Percentiles rank a stretch among this genome's conserved stretches.
Evolutionary conservation across 2,113 vertebrate species (phyloP).

Genomic region (Onychostoma macrolepis): DNA sequence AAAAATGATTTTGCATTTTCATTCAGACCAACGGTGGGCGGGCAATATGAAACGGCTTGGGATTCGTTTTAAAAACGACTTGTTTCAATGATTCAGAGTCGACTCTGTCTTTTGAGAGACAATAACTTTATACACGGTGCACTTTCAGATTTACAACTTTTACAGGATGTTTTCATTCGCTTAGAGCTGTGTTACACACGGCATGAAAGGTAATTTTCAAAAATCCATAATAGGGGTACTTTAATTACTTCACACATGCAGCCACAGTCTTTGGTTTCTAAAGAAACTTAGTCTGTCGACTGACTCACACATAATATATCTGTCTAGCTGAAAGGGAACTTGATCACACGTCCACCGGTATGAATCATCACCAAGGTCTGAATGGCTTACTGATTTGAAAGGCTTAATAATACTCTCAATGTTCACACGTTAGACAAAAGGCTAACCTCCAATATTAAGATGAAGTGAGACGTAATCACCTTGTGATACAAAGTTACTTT

Average conservation of each 20-base stretch:
- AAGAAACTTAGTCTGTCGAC: not conserved
- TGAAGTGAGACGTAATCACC: not conserved
- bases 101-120: too few relatives aligned
- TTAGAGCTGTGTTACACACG: too few relatives aligned
- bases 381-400: constrained; percentile 28
- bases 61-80: too few relatives aligned
- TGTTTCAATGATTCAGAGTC: too few relatives aligned
- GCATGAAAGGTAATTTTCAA: too few relatives aligned
- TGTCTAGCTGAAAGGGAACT: constrained; percentile 26
- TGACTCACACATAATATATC: constrained; percentile 18
- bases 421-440: constrained; percentile 14
- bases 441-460: constrained; percentile 7
- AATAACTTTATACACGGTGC: too few relatives aligned
- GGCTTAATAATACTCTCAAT: constrained; percentile 37
- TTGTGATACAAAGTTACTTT: not conserved
- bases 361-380: constrained; percentile 33
- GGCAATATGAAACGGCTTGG: too few relatives aligned
- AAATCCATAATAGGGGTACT: too few relatives aligned
- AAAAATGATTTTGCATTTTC: too few relatives aligned
- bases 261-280: constrained; percentile 6
- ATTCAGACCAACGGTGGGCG: too few relatives aligned
- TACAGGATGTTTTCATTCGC: too few relatives aligned
- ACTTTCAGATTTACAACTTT: too few relatives aligned
- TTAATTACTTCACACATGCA: not conserved
- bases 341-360: not conserved